Conservation (phyloP, 2,888 invertebrate species). For the Chrysolina haemoptera region DNA sequence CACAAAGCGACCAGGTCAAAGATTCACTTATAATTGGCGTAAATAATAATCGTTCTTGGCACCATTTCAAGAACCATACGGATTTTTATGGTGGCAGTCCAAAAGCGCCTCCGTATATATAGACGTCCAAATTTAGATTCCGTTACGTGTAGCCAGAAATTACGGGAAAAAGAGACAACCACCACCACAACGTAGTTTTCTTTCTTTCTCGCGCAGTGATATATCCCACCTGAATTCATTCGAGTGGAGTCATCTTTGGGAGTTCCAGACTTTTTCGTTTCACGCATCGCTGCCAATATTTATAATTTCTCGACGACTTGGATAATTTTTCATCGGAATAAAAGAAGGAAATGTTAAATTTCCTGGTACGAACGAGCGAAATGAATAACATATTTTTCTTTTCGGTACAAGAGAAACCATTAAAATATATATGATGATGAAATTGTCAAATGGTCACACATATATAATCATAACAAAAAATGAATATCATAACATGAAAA, state of each 20-base stretch:
- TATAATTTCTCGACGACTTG: not conserved
- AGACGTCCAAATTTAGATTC: conserved; percentile 28
- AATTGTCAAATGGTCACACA: too few relatives aligned
- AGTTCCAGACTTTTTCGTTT: conserved; percentile 14
- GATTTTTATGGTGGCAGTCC: conserved; percentile 25
- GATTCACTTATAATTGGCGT: conserved; percentile 6
- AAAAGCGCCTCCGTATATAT: conserved; percentile 20
- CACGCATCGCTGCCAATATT: conserved; percentile 17
- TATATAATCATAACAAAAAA: too few relatives aligned
- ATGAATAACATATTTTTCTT: not conserved
- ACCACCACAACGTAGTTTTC: not conserved
- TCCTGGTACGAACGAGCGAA: not conserved
- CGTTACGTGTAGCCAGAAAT: conserved; percentile 6
- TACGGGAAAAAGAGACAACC: conserved; percentile 17
- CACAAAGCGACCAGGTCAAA: conserved; percentile 19
- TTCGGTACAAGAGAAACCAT: not conserved
- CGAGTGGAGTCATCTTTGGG: conserved; percentile 15
- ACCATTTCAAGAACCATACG: conserved; percentile 8
- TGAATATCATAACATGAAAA: too few relatives aligned
- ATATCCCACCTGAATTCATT: conserved; percentile 26
- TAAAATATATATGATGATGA: not conserved
- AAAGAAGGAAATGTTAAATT: not conserved
- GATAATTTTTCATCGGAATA: not conserved
- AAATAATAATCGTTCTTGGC: conserved; percentile 29
- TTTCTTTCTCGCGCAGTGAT: conserved; percentile 25